Base-by-base conservation (phyloP, 2,888 invertebrate species). In the Bugulina stolonifera region DNA sequence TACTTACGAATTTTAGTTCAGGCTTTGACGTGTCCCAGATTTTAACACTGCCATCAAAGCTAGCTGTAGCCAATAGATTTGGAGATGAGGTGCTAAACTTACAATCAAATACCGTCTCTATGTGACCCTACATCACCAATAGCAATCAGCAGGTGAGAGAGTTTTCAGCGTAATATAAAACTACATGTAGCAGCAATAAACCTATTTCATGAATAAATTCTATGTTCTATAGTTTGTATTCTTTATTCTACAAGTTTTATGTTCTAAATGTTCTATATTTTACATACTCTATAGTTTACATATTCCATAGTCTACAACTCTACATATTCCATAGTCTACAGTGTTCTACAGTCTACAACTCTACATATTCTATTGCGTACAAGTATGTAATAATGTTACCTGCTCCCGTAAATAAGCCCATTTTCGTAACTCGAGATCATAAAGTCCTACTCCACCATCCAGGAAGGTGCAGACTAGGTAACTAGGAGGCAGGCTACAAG, bases 71-170 rank as follows among this genome's bases (percentile, higher is more conserved):
- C 71, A 85, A 74, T 74, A 83, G 79, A 69, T 81, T 79, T 5
- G 25, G 5, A 18, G 27, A 27, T 5, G 27, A 32, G 1, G 85
- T 85, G 69, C 82, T 81, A 75, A 85, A 85, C 75, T 82, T 81
- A 75, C 85, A 85, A 77, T 85, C 85, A 80, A 85, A 86, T 71
- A 86, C 84, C 0, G 85, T 85, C 76, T 85, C 85, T 54, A 83
- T 78, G 74, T 85, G 85, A 35, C 85, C 85, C 85, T 83, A 75
- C 27, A 77, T 14, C 25, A 32, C 32, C n/a, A n/a, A n/a, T n/a
- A n/a, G n/a, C n/a, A n/a, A n/a, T n/a, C n/a, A n/a, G n/a, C n/a
- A 57, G 52, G 22, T 22, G 52, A 52, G 22, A 52, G 52, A 52
- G 52, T 10, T 22, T 52, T 10, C 52, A n/a, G n/a, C n/a, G n/a